Base-by-base conservation (phyloP, 2,113 vertebrate genomes). In the Cygnus buccinator region DNA sequence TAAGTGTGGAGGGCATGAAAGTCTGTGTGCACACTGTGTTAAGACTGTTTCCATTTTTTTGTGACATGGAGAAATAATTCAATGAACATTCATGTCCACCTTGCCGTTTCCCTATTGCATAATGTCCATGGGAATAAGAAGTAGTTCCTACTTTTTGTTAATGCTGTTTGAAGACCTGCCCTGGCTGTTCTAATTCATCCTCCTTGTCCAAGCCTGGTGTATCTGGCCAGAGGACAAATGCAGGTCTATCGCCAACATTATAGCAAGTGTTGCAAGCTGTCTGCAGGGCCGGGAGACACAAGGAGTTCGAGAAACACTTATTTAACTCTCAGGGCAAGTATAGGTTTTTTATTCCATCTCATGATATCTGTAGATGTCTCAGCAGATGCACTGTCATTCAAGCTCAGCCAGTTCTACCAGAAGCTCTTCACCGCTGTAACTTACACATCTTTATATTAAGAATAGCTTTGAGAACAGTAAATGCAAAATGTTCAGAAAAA, bases 281-380 rank as follows among this genome's bases (percentile, higher is more conserved):
- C 5, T 78, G 15, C 43, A 50, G 7, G n/a, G 2, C 10, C n/a
- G 48, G 43, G 57, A 67, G 52, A 52, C 29, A 23, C 5, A 18
- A 6, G 4, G 16, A 58, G 6, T n/a, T 48, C 37, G 3, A 90
- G 13, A 37, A 80, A 54, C 1, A 37, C 10, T 52, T 0, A 23
- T 57, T 76, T 63, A 59, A 8, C 5, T 61, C 43, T 39, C 15
- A 44, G 37, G 18, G 31, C 16, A 67, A 20, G 8, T 28, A 21
- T 5, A n/a, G 11, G 8, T 3, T 0, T 23, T 41, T 84, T 73
- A 31, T 44, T 78, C 6, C 13, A 48, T 79, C 44, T 52, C 66
- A 2, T 54, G 10, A 17, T 57, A 9, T 68, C 29, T 23, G 43
- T 57, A 70, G 33, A 44, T 58, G 29, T 21, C 28, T 48, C 28